Conservation (phyloP, 2,113 vertebrate species). For the Falcunculus frontatus region DNA sequence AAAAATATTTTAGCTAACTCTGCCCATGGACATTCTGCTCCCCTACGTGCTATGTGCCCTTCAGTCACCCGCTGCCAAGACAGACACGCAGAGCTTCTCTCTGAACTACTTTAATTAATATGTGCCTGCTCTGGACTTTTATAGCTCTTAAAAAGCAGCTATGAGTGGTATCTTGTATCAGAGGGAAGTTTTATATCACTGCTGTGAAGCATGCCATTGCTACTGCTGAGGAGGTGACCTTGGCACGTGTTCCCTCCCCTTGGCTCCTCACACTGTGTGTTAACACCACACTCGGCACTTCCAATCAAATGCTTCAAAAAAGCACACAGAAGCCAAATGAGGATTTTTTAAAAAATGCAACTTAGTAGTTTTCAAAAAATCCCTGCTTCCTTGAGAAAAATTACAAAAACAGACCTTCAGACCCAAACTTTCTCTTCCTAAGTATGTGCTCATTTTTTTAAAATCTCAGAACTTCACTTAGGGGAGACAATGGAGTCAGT, state of each 20-base stretch:
- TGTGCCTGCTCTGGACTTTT: conserved; percentile 19
- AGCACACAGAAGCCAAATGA: background rate
- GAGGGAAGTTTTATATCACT: background rate
- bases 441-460: background rate
- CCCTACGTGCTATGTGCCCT: fast-evolving
- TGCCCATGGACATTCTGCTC: background rate
- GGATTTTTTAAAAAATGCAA: background rate
- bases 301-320: conserved; percentile 43
- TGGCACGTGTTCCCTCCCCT: background rate
- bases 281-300: conserved; percentile 3
- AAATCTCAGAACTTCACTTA: background rate
- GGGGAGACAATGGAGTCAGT: background rate
- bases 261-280: background rate
- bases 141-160: conserved; percentile 2
- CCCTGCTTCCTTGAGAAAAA: background rate
- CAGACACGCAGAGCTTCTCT: background rate
- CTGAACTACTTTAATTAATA: background rate
- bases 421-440: background rate
- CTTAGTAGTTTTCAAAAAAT: background rate
- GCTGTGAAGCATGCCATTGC: background rate
- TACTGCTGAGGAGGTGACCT: background rate
- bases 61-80: background rate
- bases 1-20: background rate
- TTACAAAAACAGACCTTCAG: background rate
- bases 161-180: background rate